These are phyloP conservation scores for Leucopternis melanops DNA, from an alignment of 2,113 vertebrate species.

Conservation along the genomic window DNA sequence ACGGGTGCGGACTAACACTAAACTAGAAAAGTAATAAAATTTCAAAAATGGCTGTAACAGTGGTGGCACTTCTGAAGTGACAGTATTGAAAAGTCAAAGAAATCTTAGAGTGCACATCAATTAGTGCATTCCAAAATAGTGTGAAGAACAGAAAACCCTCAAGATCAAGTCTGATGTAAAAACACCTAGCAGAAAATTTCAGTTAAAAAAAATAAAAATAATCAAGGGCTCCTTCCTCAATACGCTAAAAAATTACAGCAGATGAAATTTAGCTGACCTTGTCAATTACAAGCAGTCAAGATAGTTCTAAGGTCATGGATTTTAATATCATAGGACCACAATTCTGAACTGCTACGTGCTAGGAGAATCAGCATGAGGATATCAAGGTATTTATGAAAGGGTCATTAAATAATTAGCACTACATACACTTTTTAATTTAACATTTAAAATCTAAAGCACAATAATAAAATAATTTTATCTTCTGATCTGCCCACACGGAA, in stretches of 20 bases:
- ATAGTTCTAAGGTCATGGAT: background rate
- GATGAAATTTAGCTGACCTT: background rate
- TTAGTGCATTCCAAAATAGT: background rate
- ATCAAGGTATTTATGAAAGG: background rate
- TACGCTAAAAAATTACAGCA: background rate
- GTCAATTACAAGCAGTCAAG: background rate
- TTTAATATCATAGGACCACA: background rate
- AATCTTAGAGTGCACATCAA: background rate
- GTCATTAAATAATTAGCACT: background rate
- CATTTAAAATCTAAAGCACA: background rate
- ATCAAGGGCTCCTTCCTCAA: background rate
- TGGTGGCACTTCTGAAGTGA: background rate
- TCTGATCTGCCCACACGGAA: background rate
- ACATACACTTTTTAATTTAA: fast-evolving
- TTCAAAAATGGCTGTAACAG: background rate
- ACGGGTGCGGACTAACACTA: no score
- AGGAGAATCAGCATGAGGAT: background rate
- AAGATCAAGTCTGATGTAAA: background rate
- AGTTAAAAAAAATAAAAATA: background rate
- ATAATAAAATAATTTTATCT: background rate
- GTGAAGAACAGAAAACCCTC: background rate
- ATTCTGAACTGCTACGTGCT: background rate
- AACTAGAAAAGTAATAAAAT: background rate
- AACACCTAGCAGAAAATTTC: background rate
- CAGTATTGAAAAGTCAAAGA: background rate